Percentiles rank a stretch among this genome's conserved stretches.
phyloP scores from a whole-genome alignment of 2,888 invertebrate species.

The Platycnemis pennipes region DNA sequence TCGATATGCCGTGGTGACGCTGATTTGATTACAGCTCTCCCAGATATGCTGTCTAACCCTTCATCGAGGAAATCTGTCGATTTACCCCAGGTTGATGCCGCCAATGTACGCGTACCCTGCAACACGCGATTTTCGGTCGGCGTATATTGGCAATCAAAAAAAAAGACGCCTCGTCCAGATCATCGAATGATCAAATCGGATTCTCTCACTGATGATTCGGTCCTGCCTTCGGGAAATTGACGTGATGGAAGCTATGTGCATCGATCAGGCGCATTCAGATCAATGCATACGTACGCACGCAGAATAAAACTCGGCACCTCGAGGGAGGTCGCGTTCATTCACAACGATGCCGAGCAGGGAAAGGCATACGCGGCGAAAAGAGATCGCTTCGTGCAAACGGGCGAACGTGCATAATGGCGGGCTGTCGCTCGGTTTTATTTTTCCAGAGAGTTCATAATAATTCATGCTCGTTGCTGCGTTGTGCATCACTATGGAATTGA shows the following conservation, averaged over 20 bases:
- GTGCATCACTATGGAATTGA: no score
- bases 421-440: background rate
- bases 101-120: no score
- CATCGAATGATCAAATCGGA: background rate
- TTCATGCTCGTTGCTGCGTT: background rate
- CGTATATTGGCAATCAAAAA: no score
- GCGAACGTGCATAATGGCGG: background rate
- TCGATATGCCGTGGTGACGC: no score
- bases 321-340: background rate
- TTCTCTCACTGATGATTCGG: background rate
- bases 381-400: background rate
- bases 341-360: background rate
- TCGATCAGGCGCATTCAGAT: background rate
- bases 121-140: background rate
- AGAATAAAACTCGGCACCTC: background rate
- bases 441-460: background rate
- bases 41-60: no score
- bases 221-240: background rate
- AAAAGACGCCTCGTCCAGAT: background rate
- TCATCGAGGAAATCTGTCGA: no score
- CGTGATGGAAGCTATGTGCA: background rate
- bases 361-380: background rate
- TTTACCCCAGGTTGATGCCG: no score
- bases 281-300: no score
- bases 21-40: no score